Conservation (phyloP, 2,797 vertebrate genomes). For the Diplodus sargus region DNA sequence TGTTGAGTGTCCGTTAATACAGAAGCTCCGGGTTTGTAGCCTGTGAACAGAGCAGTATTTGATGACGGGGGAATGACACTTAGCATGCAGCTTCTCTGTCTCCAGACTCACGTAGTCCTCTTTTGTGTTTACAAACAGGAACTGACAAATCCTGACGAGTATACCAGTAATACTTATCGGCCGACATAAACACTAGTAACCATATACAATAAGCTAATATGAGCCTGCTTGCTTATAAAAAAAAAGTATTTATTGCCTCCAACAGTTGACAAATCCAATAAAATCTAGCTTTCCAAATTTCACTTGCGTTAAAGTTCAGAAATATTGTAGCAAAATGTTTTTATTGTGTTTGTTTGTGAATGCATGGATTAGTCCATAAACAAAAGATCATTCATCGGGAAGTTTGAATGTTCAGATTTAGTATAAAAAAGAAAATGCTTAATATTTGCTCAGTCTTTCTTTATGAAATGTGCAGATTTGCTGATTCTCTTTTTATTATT, state of each 20-base stretch:
- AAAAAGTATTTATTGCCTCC: accelerated
- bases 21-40: too few species aligned
- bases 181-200: neutral
- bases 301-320: neutral
- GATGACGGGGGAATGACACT: too few species aligned
- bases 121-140: too few species aligned
- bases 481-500: neutral
- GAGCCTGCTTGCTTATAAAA: neutral
- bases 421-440: too few species aligned
- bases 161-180: neutral
- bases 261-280: neutral
- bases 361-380: neutral
- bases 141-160: too few species aligned
- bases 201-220: too few species aligned
- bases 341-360: neutral
- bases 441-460: too few species aligned
- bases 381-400: neutral
- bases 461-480: neutral
- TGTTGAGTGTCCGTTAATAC: too few species aligned
- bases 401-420: neutral
- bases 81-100: too few species aligned
- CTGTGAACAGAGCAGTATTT: too few species aligned
- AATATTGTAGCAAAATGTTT: neutral
- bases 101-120: too few species aligned
- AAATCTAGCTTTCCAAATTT: neutral